Evolutionary conservation across 1,140 invertebrate species (phyloP), one percentile per base, ranked within the genome.

Genomic region (Zaprionus taronus): DNA sequence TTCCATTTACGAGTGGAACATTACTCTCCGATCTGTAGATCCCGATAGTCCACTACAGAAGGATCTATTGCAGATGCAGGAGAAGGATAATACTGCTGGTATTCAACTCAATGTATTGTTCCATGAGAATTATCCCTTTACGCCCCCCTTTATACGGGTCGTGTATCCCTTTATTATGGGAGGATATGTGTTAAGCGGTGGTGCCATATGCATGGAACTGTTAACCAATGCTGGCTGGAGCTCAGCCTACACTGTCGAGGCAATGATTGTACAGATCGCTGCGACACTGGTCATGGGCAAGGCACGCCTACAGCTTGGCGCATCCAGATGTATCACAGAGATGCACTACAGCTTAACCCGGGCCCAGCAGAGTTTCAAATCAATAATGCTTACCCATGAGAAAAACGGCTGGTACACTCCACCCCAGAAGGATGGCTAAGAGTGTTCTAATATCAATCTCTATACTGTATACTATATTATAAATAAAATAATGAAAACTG

Each of bases 141-240:
- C 99, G 91, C 99, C 99, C 68, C 99, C 99, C 6, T 99, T 99
- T 94, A 98, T 97, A 7, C 94, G 98, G 80, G 98, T 99, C 22
- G 98, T 99, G 22, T 96, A 98, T 95, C 99, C 99, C 44, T 36
- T 22, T 41, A 41, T 24, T 26, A n/a, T 17, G 38, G 95, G 95
- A 64, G 96, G 96, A 66, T 97, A 97, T 91, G 96, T 97, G 14
- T 93, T 97, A 66, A 95, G 97, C 11, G 96, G 97, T 47, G 98
- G 99, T 56, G 99, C 99, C 63, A 99, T 99, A 82, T 99, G 99
- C 93, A 99, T 99, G 99, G 99, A 99, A 93, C 94, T 99, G 64
- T 93, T 99, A 24, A 99, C 99, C 17, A 99, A 99, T 94, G 99
- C 99, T 94, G 99, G 99, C 63, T 99, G 99, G 99, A 99, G 98